Percentiles rank a stretch among this genome's conserved stretches.
Evolutionary conservation across 2,888 invertebrate genomes (phyloP).

Genomic region (Asteroscopus sphinx): DNA sequence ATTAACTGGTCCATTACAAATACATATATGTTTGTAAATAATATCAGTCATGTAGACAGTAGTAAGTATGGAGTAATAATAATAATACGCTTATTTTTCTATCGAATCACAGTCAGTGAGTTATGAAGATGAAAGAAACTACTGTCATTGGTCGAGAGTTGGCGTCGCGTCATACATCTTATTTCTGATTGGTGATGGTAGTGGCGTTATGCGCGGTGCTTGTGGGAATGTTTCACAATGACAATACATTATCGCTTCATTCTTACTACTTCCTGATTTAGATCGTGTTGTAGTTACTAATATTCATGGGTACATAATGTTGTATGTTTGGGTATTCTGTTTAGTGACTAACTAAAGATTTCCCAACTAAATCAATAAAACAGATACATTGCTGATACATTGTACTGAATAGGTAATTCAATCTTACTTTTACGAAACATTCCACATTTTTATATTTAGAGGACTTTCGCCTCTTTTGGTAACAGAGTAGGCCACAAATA

Average conservation of each 20-base stretch:
- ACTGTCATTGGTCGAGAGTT: not conserved
- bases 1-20: not conserved
- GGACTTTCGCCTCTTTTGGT: too few relatives aligned
- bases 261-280: not conserved
- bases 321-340: not conserved
- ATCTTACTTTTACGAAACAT: too few relatives aligned
- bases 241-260: too few relatives aligned
- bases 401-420: too few relatives aligned
- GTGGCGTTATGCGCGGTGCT: not conserved
- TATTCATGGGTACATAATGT: not conserved
- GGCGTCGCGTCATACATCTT: slow-evolving; percentile 3
- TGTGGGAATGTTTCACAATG: not conserved
- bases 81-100: too few relatives aligned
- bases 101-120: too few relatives aligned
- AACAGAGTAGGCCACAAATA: too few relatives aligned
- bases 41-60: not conserved
- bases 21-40: not conserved
- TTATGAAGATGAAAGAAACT: not conserved
- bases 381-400: too few relatives aligned
- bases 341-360: slow-evolving; percentile 20
- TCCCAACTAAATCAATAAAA: slow-evolving; percentile 23
- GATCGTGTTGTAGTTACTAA: not conserved
- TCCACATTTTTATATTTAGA: too few relatives aligned
- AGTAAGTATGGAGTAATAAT: not conserved
- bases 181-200: slow-evolving; percentile 1